Percentiles rank a stretch among this genome's conserved stretches.
Evolutionary conservation across 2,113 vertebrate species (phyloP).

Genomic region (Protobothrops flavoviridis): DNA sequence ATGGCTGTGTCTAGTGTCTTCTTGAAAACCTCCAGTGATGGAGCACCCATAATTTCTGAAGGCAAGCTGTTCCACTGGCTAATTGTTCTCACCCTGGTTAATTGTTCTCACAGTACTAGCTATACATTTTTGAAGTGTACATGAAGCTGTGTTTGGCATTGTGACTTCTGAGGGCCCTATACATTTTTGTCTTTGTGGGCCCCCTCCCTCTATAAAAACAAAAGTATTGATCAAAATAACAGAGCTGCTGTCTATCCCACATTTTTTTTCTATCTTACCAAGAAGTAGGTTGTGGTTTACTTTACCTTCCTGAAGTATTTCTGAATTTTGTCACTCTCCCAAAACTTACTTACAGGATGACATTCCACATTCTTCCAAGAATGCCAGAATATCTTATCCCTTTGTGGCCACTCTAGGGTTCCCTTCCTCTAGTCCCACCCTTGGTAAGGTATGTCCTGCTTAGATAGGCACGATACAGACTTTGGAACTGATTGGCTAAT

Average conservation of each 20-base stretch:
- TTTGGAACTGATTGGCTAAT: not conserved
- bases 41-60: too few relatives aligned
- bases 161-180: too few relatives aligned
- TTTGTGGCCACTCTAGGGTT: not conserved
- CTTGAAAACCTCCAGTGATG: not conserved
- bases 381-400: not conserved
- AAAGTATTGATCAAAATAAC: too few relatives aligned
- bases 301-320: not conserved
- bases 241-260: too few relatives aligned
- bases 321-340: not conserved
- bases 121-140: not conserved
- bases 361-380: not conserved
- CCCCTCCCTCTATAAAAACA: too few relatives aligned
- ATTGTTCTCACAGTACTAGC: not conserved
- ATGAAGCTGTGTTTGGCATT: not conserved
- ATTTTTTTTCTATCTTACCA: too few relatives aligned
- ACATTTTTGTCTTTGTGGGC: too few relatives aligned
- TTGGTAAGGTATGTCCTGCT: not conserved
- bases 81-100: too few relatives aligned
- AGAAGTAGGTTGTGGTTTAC: not conserved
- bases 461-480: not conserved
- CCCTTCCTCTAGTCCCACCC: not conserved
- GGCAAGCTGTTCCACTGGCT: too few relatives aligned
- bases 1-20: too few relatives aligned
- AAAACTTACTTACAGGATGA: not conserved